Evolutionary conservation across 2,797 vertebrate species (phyloP), one percentile per base, ranked within the genome.

Genomic region (Scolopax rusticola): DNA sequence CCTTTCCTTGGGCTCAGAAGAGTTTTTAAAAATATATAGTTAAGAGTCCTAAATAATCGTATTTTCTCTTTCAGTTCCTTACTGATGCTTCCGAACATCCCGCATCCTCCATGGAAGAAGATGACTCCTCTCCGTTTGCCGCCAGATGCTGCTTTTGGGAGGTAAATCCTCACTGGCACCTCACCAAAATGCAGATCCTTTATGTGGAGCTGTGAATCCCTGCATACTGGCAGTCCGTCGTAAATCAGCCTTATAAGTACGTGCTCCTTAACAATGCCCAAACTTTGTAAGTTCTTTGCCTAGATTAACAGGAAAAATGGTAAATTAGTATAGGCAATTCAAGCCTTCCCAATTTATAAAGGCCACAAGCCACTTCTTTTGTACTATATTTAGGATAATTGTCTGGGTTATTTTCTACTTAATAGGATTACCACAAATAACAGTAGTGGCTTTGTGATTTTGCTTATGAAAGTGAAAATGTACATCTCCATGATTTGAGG

Each of bases 151-250:
- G 70, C 17, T 25, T 77, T 98, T 9, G 98, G 98, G 86, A 98
- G 97, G 71, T 99, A 99, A 47, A 99, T 95, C 74, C 98, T 97
- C 70, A 98, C 97, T 1, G 98, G 98, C 30, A 99, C 98, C 8
- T 96, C 98, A 17, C 96, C 97, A 79, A 99, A 99, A 30, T 6
- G 95, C 56, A 98, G 68, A 83, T 99, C 95, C 81, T 97, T 98
- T 41, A 98, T 97, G 69, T 91, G 70, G 24, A 99, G 97, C 28
- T 95, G 95, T 2, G 89, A 90, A 1, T 98, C 96, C 51, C 78
- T 64, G 11, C 9, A 45, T 56, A 45, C 53, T 5, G 92, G 87
- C 53, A 98, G 11, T 15, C 69, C 60, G 6, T 90, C 81, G 0
- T 18, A 53, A 24, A 98, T 16, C 96, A 98, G 96, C 28, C 98